These are phyloP conservation scores for Ladona fulva DNA, from an alignment of 1,140 invertebrate genomes.

Conservation along the genomic window DNA sequence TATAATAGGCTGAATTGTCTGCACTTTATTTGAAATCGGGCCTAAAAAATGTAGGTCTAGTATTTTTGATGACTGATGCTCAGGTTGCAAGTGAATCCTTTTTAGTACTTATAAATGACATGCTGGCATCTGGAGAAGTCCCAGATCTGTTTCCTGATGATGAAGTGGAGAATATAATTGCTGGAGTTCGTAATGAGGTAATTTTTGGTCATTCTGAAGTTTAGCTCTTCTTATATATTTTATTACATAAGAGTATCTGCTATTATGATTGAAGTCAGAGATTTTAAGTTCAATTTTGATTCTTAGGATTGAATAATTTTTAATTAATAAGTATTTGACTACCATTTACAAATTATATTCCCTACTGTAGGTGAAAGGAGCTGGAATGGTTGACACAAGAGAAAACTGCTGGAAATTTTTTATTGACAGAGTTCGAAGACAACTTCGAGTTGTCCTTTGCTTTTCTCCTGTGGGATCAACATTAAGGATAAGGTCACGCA, in stretches of 20 bases:
- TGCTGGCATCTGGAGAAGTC: constrained; percentile 91
- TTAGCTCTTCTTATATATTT: too few relatives aligned
- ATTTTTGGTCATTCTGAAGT: constrained; percentile 12
- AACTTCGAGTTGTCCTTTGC: constrained; percentile 71
- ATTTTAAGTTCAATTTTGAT: constrained; percentile 34
- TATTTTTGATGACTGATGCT: constrained; percentile 95
- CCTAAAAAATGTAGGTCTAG: constrained; percentile 85
- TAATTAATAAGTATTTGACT: too few relatives aligned
- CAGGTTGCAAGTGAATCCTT: constrained; percentile 93
- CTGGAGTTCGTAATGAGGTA: constrained; percentile 77
- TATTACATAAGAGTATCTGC: too few relatives aligned
- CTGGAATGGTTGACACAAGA: constrained; percentile 70
- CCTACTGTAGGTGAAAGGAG: constrained; percentile 59
- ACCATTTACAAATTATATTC: background rate
- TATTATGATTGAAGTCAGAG: constrained; percentile 36
- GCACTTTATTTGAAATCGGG: constrained; percentile 83
- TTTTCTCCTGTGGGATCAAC: constrained; percentile 92
- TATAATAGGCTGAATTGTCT: constrained; percentile 63
- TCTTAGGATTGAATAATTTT: constrained; percentile 30
- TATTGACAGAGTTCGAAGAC: constrained; percentile 83
- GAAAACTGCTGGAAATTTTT: constrained; percentile 98
- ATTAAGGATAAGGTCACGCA: constrained; percentile 77
- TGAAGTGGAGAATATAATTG: constrained; percentile 91
- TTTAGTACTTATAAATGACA: constrained; percentile 90
- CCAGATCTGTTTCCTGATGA: constrained; percentile 92